These are phyloP conservation scores for Tenthredo mesomela DNA, from an alignment of 2,888 invertebrate species.

Conservation along the genomic window DNA sequence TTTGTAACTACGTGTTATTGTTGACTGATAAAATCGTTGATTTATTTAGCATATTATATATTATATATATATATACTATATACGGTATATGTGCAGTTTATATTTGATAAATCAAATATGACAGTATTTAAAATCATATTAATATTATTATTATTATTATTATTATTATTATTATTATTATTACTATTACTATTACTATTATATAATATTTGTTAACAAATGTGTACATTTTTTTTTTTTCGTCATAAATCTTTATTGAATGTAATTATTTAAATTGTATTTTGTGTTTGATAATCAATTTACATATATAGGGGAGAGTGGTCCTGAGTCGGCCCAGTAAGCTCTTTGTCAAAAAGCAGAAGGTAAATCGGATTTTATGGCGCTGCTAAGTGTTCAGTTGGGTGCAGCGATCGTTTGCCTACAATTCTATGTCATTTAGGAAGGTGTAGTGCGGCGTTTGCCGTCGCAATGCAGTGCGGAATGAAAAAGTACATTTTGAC, in stretches of 20 bases:
- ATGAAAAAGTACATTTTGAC: too few species aligned
- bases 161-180: neutral
- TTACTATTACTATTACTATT: too few species aligned
- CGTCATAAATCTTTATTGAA: neutral
- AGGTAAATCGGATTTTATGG: too few species aligned
- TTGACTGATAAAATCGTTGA: conserved; percentile 6
- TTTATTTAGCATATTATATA: conserved; percentile 11
- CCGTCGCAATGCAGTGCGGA: too few species aligned
- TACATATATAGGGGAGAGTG: too few species aligned
- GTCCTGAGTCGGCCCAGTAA: too few species aligned
- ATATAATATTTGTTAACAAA: conserved; percentile 14
- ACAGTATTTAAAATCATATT: conserved; percentile 3
- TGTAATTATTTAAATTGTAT: conserved; percentile 37
- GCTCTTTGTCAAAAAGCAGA: too few species aligned
- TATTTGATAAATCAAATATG: neutral
- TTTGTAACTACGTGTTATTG: neutral
- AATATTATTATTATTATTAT: neutral
- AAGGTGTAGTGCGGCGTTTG: too few species aligned
- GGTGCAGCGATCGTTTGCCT: too few species aligned
- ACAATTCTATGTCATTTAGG: too few species aligned
- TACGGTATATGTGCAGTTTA: neutral
- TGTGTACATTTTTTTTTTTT: neutral
- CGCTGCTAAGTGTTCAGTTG: too few species aligned
- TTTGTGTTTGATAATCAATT: conserved; percentile 33
- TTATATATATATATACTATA: neutral